phyloP scores from a whole-genome alignment of 2,113 vertebrate genomes.

The Xenopus borealis region DNA sequence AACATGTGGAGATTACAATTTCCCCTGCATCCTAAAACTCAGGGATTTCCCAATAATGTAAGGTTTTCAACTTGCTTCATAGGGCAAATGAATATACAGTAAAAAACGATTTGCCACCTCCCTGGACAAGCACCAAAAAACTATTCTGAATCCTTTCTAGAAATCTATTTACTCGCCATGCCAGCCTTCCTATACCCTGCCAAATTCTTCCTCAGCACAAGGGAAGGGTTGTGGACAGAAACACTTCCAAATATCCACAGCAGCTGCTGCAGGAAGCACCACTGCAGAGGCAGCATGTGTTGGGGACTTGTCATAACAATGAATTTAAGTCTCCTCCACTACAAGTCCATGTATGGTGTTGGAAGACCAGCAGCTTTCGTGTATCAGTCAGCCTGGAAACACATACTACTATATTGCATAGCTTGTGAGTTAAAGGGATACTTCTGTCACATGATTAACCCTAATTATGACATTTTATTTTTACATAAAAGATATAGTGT shows the following conservation, averaged over 20 bases:
- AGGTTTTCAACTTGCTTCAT: too few relatives aligned
- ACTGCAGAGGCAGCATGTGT: constrained; percentile 33
- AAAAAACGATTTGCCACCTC: constrained; percentile 19
- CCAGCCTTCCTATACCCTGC: constrained; percentile 26
- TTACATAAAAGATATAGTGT: too few relatives aligned
- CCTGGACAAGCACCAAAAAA: constrained; percentile 35
- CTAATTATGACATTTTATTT: too few relatives aligned
- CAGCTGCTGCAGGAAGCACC: constrained; percentile 35
- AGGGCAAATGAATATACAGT: too few relatives aligned
- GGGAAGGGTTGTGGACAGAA: constrained; percentile 20
- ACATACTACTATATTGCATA: background rate
- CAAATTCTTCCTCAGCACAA: constrained; percentile 37
- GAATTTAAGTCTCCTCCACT: constrained; percentile 35
- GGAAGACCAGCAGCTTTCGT: constrained; percentile 22
- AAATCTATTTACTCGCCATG: constrained; percentile 38
- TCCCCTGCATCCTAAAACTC: too few relatives aligned
- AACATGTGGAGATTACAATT: too few relatives aligned
- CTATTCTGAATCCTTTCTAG: constrained; percentile 34
- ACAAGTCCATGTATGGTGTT: constrained; percentile 43
- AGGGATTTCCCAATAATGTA: too few relatives aligned
- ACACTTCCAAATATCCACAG: constrained; percentile 3
- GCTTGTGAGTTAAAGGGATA: too few relatives aligned
- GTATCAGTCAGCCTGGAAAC: constrained; percentile 14
- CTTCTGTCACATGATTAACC: too few relatives aligned
- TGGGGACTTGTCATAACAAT: constrained; percentile 43